These are phyloP conservation scores for Cheumatopsyche charites DNA, from an alignment of 1,140 invertebrate species.

Conservation along the genomic window DNA sequence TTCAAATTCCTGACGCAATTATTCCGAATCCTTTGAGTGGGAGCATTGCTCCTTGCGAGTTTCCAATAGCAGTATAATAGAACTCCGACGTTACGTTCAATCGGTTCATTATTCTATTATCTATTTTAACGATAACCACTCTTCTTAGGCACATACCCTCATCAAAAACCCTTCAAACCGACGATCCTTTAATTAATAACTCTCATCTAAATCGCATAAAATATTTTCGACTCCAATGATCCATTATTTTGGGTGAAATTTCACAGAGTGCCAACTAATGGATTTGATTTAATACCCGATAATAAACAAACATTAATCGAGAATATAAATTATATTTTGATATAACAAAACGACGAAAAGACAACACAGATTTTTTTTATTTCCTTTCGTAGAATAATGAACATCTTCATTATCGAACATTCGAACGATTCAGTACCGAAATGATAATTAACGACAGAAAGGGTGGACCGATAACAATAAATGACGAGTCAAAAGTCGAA, in stretches of 20 bases:
- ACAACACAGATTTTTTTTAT: too few relatives aligned
- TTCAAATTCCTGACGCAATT: slow-evolving; percentile 8
- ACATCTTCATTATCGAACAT: too few relatives aligned
- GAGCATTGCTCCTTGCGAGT: not conserved
- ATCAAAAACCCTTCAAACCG: not conserved
- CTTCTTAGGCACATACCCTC: not conserved
- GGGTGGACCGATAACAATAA: too few relatives aligned
- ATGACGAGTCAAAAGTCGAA: too few relatives aligned
- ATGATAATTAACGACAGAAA: too few relatives aligned
- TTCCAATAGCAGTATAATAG: slow-evolving; percentile 9
- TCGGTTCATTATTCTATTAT: slow-evolving; percentile 24
- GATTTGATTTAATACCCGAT: too few relatives aligned
- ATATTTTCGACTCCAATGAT: slow-evolving; percentile 7
- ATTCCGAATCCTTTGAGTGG: not conserved
- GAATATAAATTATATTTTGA: too few relatives aligned
- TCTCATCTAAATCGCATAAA: slow-evolving; percentile 2
- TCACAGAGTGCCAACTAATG: too few relatives aligned
- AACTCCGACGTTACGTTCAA: slow-evolving; percentile 3
- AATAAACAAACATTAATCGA: too few relatives aligned
- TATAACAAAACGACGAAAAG: too few relatives aligned
- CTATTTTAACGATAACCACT: not conserved
- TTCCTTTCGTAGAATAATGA: too few relatives aligned
- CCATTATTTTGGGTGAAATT: not conserved
- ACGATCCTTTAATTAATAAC: slow-evolving; percentile 8
- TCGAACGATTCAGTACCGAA: too few relatives aligned